These are phyloP conservation scores for Amia ocellicauda DNA, from an alignment of 2,113 vertebrate genomes.

Conservation along the genomic window DNA sequence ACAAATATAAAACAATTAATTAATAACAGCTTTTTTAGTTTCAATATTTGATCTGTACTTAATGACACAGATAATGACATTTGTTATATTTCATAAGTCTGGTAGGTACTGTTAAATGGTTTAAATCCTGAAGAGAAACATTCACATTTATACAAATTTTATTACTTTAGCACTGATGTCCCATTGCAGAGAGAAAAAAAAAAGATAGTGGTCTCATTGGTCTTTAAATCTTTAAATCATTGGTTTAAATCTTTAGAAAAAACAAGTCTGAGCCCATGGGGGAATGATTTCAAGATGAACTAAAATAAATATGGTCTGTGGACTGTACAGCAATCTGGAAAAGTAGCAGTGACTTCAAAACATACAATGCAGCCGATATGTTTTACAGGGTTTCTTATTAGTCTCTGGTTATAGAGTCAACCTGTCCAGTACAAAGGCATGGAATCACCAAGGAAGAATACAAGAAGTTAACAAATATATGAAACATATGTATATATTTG, in stretches of 20 bases:
- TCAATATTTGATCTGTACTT: neutral
- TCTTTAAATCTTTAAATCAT: too few relatives aligned
- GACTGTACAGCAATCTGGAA: neutral
- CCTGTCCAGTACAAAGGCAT: constrained; percentile 18
- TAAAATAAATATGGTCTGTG: neutral
- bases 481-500: constrained; percentile 38
- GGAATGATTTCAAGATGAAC: neutral
- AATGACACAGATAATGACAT: too few relatives aligned
- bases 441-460: constrained; percentile 19
- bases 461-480: constrained; percentile 35
- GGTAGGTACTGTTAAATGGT: neutral
- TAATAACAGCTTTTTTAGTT: too few relatives aligned
- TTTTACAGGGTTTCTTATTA: constrained; percentile 20
- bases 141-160: too few relatives aligned
- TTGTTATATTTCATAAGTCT: neutral
- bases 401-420: constrained; percentile 24
- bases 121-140: too few relatives aligned
- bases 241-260: constrained; percentile 9
- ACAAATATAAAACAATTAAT: too few relatives aligned
- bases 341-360: constrained; percentile 7
- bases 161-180: too few relatives aligned
- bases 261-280: neutral
- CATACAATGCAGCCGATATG: constrained; percentile 18
- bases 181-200: constrained; percentile 25
- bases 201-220: constrained; percentile 24